Conservation (phyloP, 2,113 vertebrate species). For the Electrona antarctica region DNA sequence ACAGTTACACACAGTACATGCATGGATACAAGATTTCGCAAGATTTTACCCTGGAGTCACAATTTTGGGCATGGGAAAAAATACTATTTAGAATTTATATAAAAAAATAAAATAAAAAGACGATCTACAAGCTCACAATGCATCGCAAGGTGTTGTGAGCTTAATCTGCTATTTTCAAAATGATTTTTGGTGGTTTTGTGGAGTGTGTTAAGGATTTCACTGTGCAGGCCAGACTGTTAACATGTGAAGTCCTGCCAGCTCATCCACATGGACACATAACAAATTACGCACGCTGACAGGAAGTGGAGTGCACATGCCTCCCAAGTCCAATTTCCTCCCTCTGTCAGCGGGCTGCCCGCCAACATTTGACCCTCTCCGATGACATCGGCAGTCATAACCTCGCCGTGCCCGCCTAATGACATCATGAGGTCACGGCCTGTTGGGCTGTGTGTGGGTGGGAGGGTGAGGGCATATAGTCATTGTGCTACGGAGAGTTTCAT, state of each 20-base stretch:
- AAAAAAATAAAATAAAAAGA: too few relatives aligned
- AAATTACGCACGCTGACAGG: constrained; percentile 50
- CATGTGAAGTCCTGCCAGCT: not conserved
- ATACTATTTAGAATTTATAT: too few relatives aligned
- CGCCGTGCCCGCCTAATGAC: not conserved
- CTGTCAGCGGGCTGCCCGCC: constrained; percentile 31
- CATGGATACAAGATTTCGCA: too few relatives aligned
- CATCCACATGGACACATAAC: constrained; percentile 35
- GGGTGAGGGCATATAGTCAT: not conserved
- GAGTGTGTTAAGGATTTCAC: too few relatives aligned
- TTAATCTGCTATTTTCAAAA: too few relatives aligned
- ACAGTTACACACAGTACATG: too few relatives aligned
- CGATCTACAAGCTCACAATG: too few relatives aligned
- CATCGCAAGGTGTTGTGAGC: too few relatives aligned
- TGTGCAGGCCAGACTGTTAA: not conserved
- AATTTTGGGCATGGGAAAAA: too few relatives aligned
- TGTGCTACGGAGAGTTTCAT: too few relatives aligned
- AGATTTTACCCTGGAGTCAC: too few relatives aligned
- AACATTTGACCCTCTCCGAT: constrained; percentile 38
- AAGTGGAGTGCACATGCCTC: constrained; percentile 46
- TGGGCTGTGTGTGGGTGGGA: not conserved
- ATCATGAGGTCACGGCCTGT: not conserved
- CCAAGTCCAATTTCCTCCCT: constrained; percentile 48
- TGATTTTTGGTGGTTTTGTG: too few relatives aligned
- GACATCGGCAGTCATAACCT: not conserved